Conservation (phyloP, 2,113 vertebrate species). For the Python bivittatus region DNA sequence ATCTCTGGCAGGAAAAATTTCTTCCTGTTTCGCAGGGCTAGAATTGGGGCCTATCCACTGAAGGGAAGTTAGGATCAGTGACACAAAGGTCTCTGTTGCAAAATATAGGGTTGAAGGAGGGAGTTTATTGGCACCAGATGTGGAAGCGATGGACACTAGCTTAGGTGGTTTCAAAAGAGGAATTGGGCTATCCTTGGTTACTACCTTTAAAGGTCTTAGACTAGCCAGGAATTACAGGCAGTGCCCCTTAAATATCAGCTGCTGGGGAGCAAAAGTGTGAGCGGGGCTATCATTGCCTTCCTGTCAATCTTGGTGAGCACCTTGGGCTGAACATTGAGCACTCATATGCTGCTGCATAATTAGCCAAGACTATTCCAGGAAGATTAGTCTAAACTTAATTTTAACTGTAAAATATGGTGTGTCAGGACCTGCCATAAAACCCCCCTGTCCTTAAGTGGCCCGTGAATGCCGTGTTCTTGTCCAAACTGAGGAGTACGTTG, state of each 20-base stretch:
- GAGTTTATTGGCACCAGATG: neutral
- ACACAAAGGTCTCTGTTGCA: too few relatives aligned
- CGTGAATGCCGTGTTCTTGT: constrained; percentile 26
- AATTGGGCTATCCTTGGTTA: neutral
- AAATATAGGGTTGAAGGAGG: too few relatives aligned
- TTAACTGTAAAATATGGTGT: neutral
- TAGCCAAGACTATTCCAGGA: neutral
- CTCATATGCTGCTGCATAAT: rapidly evolving
- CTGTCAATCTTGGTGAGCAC: neutral
- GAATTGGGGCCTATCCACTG: neutral
- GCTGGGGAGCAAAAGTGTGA: neutral
- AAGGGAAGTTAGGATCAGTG: neutral
- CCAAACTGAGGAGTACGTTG: constrained; percentile 21
- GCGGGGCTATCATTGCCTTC: neutral
- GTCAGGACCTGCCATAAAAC: neutral
- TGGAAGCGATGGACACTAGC: neutral
- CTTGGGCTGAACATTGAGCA: too few relatives aligned
- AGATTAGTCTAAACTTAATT: constrained; percentile 9
- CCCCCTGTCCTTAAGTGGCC: constrained; percentile 51
- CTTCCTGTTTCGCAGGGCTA: neutral
- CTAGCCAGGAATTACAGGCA: neutral
- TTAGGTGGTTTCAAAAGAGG: neutral
- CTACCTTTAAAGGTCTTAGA: neutral
- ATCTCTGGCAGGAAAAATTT: neutral
- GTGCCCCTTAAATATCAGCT: neutral